A percentile compares a stretch with the other conserved stretches of the same genome.
These are phyloP conservation scores for Drosophila nr. fundita DNA, from an alignment of 2,888 invertebrate species.

Conservation along the genomic window DNA sequence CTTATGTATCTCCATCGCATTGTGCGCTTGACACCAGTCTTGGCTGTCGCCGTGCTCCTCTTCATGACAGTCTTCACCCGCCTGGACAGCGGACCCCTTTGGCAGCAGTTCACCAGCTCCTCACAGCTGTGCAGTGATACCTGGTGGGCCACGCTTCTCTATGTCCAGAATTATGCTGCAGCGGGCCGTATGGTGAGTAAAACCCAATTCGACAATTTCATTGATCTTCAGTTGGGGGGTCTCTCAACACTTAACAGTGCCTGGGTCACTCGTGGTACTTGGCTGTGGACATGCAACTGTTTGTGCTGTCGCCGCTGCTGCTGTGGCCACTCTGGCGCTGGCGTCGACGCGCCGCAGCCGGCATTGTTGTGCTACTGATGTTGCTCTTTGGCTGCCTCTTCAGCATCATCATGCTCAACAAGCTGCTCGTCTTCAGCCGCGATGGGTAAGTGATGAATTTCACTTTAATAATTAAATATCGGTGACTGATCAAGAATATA, in stretches of 20 bases:
- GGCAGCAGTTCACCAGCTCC: conserved; percentile 65
- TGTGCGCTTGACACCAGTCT: conserved; percentile 86
- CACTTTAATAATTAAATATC: not conserved
- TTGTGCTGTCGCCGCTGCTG: conserved; percentile 86
- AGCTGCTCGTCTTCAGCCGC: conserved; percentile 44
- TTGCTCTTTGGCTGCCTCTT: conserved; percentile 74
- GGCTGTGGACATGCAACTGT: conserved; percentile 87
- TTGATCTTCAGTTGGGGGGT: not conserved
- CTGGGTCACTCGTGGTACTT: conserved; percentile 87
- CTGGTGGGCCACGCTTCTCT: conserved; percentile 85
- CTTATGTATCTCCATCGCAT: conserved; percentile 80
- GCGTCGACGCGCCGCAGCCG: conserved; percentile 63
- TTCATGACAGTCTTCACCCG: conserved; percentile 84
- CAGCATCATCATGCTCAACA: conserved; percentile 62
- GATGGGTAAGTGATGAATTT: conserved; percentile 36
- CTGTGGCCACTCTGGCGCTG: conserved; percentile 85
- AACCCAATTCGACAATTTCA: not conserved
- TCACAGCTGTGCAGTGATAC: conserved; percentile 70
- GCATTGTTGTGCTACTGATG: conserved; percentile 58
- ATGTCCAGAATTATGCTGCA: conserved; percentile 85
- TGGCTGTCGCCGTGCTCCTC: conserved; percentile 85
- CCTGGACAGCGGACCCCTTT: conserved; percentile 85
- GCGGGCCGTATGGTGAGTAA: conserved; percentile 67
- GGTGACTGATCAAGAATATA: not conserved
- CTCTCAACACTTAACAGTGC: conserved; percentile 78